A percentile compares a stretch with the other conserved stretches of the same genome.
phyloP scores from a whole-genome alignment of 1,140 invertebrate genomes.

The Teleopsis dalmanni region DNA sequence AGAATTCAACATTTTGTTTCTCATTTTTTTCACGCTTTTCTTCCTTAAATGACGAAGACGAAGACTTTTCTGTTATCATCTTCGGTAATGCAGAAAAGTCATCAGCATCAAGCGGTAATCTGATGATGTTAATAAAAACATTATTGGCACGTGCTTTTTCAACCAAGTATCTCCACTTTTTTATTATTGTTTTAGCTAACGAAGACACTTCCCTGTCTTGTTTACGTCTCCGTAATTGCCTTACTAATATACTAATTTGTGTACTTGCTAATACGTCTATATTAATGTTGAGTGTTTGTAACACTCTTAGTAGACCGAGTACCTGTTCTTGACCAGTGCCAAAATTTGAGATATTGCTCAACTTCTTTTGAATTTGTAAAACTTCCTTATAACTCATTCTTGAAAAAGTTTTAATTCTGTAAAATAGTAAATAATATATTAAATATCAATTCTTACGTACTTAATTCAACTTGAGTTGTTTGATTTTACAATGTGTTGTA shows the following conservation, averaged over 20 bases:
- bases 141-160: conserved; percentile 45
- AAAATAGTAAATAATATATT: too few species aligned
- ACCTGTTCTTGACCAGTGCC: conserved; percentile 87
- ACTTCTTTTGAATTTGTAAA: too few species aligned
- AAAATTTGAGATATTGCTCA: too few species aligned
- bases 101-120: conserved; percentile 43
- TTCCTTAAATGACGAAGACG: conserved; percentile 46
- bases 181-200: conserved; percentile 89
- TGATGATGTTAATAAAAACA: conserved; percentile 33
- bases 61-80: conserved; percentile 46
- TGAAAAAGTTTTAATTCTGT: too few species aligned
- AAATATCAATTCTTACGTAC: too few species aligned
- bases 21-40: conserved; percentile 60
- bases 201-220: conserved; percentile 92
- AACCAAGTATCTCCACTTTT: conserved; percentile 96
- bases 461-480: too few species aligned
- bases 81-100: conserved; percentile 44
- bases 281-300: conserved; percentile 83
- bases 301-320: conserved; percentile 76
- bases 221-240: conserved; percentile 90
- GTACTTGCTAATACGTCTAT: conserved; percentile 87
- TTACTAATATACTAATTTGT: conserved; percentile 97
- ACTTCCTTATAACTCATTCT: too few species aligned
- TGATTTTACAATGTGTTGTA: too few species aligned
- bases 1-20: conserved; percentile 42